Percentiles rank a stretch among this genome's conserved stretches.
phyloP scores from a whole-genome alignment of 2,888 invertebrate species.

The Aphodius granarius region DNA sequence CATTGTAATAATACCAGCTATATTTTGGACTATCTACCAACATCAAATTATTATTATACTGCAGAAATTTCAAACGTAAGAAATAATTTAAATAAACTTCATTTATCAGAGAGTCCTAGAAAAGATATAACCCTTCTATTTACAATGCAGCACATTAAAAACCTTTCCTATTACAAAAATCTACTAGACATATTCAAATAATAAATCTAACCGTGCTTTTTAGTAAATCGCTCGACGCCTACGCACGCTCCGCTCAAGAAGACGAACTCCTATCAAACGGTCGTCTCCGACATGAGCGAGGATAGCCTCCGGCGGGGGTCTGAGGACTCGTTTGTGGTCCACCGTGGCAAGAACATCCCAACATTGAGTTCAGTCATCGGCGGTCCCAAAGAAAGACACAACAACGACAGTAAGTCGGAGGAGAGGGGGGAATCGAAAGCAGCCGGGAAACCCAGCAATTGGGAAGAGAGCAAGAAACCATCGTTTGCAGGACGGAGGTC shows the following conservation, averaged over 20 bases:
- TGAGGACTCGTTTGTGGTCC: slow-evolving; percentile 73
- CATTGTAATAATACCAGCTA: neutral
- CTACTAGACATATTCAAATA: too few species aligned
- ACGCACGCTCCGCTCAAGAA: slow-evolving; percentile 52
- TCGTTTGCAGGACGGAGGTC: slow-evolving; percentile 83
- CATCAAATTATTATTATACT: neutral
- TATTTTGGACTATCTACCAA: neutral
- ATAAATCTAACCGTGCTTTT: slow-evolving; percentile 3
- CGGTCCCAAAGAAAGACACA: slow-evolving; percentile 64
- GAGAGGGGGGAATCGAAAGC: slow-evolving; percentile 66
- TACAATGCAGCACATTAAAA: too few species aligned
- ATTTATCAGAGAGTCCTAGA: too few species aligned
- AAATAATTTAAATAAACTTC: neutral
- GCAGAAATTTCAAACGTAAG: neutral
- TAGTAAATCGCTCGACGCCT: slow-evolving; percentile 60
- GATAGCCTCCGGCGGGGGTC: slow-evolving; percentile 51
- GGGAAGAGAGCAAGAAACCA: slow-evolving; percentile 72
- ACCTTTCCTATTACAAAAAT: too few species aligned
- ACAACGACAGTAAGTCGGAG: slow-evolving; percentile 67
- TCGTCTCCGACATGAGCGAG: slow-evolving; percentile 50
- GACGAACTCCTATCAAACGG: slow-evolving; percentile 50
- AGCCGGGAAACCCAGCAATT: slow-evolving; percentile 85
- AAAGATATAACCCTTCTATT: too few species aligned
- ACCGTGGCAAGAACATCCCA: slow-evolving; percentile 76
- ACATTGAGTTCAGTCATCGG: slow-evolving; percentile 70